Evolutionary conservation across 2,113 vertebrate species (phyloP), one percentile per base, ranked within the genome.

Genomic region (Cephalopterus ornatus): DNA sequence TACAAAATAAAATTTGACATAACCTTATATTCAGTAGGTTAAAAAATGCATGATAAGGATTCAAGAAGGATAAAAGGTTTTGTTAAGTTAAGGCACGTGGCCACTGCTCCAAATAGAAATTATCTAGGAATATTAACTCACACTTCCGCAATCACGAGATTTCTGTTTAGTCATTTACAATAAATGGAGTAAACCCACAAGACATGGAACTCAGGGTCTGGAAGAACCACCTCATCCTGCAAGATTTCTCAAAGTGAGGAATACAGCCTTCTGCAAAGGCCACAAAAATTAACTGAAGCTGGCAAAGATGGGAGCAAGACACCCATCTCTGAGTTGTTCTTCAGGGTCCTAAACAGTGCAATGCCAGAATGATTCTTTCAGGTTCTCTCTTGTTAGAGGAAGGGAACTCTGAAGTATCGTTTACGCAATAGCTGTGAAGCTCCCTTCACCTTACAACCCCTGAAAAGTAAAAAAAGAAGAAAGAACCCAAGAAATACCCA

Each of bases 241-340:
- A 23, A 22, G 12, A 75, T 19, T 71, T 83, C 44, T 89, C 17
- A 39, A 65, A 68, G 16, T 16, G 5, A 52, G 70, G 5, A 81
- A 26, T 0, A 0, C 14, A 41, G 11, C 39, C 37, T 71, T 42
- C 56, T 66, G 27, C 50, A 78, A 78, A 81, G 23, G 32, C n/a
- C 26, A 41, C 7, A 39, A 30, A 71, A 72, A 68, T 35, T 3
- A 91, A 47, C 3, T 37, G 44, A 41, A 5, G 18, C 41, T 76
- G 49, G 33, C 1, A 16, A 87, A 78, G 27, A 47, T 14, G 10
- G 23, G n/a, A 71, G 33, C 15, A 56, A 70, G 35, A 44, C 42
- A 63, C 23, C 39, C 5, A 44, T 32, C 14, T 85, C 32, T 42
- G n/a, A 82, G 37, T 12, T 71, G 37, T 9, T 56, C 35, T 75